Evolutionary conservation across 2,113 vertebrate species (phyloP).

Genomic region (Rhinopomastus cyanomelas): DNA sequence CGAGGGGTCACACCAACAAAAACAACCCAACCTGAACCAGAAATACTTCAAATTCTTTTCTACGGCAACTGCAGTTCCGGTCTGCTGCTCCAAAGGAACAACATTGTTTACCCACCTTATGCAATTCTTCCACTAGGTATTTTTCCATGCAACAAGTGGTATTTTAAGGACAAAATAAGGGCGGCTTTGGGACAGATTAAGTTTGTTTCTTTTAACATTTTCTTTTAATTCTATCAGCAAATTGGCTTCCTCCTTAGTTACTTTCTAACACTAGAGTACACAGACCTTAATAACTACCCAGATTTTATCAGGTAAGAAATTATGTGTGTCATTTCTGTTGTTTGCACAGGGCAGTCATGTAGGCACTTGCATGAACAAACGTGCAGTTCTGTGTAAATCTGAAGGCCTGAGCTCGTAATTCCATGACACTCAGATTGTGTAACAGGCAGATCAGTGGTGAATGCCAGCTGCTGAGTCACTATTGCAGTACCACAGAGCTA

Average conservation of each 20-base stretch:
- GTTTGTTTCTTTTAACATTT: not conserved
- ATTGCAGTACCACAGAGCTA: not conserved
- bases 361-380: not conserved
- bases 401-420: not conserved
- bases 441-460: not conserved
- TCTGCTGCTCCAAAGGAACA: conserved; percentile 17
- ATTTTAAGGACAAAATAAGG: conserved; percentile 13
- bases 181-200: not conserved
- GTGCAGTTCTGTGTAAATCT: not conserved
- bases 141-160: not conserved
- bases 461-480: not conserved
- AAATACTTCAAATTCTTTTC: not conserved
- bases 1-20: not conserved
- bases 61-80: not conserved
- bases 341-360: not conserved
- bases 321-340: not conserved
- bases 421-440: not conserved
- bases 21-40: not conserved
- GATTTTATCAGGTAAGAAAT: not conserved
- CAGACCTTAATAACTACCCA: not conserved
- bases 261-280: not conserved
- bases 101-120: conserved; percentile 50
- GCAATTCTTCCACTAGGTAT: conserved; percentile 14
- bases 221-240: not conserved
- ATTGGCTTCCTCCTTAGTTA: not conserved